These are phyloP conservation scores for Atopsyche davidsoni DNA, from an alignment of 1,140 invertebrate species.

Conservation along the genomic window DNA sequence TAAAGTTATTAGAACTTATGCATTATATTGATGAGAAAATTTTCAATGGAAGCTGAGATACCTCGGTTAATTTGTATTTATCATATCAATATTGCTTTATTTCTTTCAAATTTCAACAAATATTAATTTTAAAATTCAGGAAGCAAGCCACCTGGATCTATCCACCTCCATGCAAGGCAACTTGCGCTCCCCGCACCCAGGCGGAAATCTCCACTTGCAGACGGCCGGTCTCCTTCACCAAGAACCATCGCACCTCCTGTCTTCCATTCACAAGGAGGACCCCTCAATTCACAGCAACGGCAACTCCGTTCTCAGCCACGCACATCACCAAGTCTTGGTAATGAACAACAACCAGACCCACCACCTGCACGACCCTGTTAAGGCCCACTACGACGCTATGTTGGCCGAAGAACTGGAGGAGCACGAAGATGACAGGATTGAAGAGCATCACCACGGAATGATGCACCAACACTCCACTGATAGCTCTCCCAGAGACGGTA, in stretches of 20 bases:
- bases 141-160: too few relatives aligned
- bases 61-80: too few relatives aligned
- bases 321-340: constrained; percentile 20
- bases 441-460: constrained; percentile 7
- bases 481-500: constrained; percentile 21
- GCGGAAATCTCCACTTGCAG: constrained; percentile 15
- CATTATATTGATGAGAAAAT: too few relatives aligned
- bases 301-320: constrained; percentile 12
- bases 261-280: constrained; percentile 13
- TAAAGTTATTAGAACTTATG: background rate
- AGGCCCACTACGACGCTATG: constrained; percentile 9
- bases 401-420: constrained; percentile 20
- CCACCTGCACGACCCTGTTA: constrained; percentile 16
- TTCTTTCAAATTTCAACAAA: too few relatives aligned
- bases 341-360: constrained; percentile 20
- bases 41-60: too few relatives aligned
- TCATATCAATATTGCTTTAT: too few relatives aligned
- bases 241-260: too few relatives aligned
- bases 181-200: too few relatives aligned
- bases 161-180: too few relatives aligned
- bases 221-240: constrained; percentile 11
- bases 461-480: constrained; percentile 16
- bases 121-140: too few relatives aligned
- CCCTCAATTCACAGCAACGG: constrained; percentile 14
- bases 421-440: constrained; percentile 14